Percentiles rank a stretch among this genome's conserved stretches.
Conservation (phyloP, 2,113 vertebrate species). For the Psilopsiagon aurifrons region DNA sequence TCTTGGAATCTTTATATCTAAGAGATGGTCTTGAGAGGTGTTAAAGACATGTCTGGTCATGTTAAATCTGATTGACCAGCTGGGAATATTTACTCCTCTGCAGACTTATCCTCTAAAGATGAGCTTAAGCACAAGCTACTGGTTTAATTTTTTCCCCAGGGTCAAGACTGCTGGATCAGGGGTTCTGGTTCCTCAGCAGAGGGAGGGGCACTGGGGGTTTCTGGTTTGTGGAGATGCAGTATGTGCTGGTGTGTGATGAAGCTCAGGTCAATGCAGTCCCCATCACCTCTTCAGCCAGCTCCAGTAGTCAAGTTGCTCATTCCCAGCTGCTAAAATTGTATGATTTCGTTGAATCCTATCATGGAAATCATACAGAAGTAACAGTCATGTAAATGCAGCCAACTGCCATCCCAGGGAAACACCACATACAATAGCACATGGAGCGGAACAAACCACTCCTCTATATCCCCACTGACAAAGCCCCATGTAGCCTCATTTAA, state of each 20-base stretch:
- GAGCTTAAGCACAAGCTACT: conserved; percentile 5
- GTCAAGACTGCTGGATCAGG: not conserved
- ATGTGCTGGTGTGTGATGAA: not conserved
- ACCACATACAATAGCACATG: accelerated
- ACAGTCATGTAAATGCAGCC: not conserved
- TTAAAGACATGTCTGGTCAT: not conserved
- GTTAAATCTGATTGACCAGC: not conserved
- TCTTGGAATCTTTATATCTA: not conserved
- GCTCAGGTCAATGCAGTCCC: not conserved
- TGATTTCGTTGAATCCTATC: not conserved
- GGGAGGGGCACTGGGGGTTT: not conserved
- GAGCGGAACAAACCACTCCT: accelerated
- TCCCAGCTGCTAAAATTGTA: not conserved
- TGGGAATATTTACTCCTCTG: not conserved
- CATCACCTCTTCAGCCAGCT: not conserved
- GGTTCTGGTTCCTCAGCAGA: not conserved
- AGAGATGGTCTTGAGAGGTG: not conserved
- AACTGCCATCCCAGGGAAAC: not conserved
- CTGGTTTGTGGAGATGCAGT: not conserved
- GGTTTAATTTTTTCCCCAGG: not conserved
- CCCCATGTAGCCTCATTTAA: not conserved
- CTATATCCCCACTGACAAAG: not conserved
- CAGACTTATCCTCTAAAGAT: not conserved
- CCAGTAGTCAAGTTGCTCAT: not conserved
- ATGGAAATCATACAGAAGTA: not conserved